Base-by-base conservation (phyloP, 2,888 invertebrate genomes). In the Nasonia oneida region DNA sequence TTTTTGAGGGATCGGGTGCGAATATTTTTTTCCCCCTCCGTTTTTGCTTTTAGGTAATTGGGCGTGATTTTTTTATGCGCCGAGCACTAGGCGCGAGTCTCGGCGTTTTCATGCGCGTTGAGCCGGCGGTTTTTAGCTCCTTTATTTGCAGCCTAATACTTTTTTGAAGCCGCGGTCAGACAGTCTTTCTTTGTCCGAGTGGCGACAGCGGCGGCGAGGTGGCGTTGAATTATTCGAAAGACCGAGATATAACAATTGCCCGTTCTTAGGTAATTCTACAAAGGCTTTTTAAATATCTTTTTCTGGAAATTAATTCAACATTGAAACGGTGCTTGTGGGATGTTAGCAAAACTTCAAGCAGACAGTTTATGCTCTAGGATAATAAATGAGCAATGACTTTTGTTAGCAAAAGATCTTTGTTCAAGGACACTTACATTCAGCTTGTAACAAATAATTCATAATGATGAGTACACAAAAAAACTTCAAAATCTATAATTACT, bases 1-100 rank as follows among this genome's bases (percentile, higher is more conserved):
- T 67, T 81, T 81, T 76, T 77, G 23, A 47, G 37, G 33, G 77
- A 85, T 85, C 77, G 81, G 85, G 77, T 67, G 67, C 33, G 33
- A 67, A 67, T 23, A 61, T 67, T 33, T 67, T 67, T 67, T 67
- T 33, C 33, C 3, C 29, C 33, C 29, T 12, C 12, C 6, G 64
- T 33, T 67, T 67, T 67, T 67, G 67, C 67, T 29, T 67, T 67
- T 33, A 67, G 14, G 67, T 67, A 67, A 67, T 67, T 67, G 67
- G 67, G 67, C 67, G 67, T 67, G 29, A 67, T 67, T 67, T 67
- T 67, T 67, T 67, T 4, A 67, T 67, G 23, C 23, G 8, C 23
- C 12, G 23, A 61, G 53, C 18, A 18, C 53, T 15, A 2, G 50
- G 3, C 3, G 50, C 2, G 50, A 15, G 15, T 12, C 2, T 15